phyloP scores from a whole-genome alignment of 2,888 invertebrate species.

The Phaedon cochleariae region DNA sequence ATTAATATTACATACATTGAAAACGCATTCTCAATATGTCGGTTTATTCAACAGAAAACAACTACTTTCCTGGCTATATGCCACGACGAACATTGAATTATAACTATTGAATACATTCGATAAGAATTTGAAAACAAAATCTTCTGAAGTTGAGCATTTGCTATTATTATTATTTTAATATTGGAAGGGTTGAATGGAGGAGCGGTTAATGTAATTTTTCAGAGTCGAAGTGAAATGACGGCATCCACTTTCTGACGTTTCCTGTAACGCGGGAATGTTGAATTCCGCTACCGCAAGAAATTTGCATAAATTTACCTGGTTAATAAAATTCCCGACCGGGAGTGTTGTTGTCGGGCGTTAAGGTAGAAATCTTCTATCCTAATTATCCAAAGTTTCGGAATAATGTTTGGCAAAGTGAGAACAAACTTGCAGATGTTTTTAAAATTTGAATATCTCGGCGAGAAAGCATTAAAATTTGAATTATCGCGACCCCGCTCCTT shows the following conservation, averaged over 20 bases:
- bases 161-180: neutral
- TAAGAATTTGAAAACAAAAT: no score
- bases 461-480: slow-evolving; percentile 41
- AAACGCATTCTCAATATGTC: no score
- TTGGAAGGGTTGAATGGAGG: neutral
- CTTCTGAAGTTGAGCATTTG: no score
- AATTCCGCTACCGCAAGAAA: slow-evolving; percentile 28
- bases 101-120: no score
- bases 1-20: no score
- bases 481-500: slow-evolving; percentile 34
- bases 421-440: slow-evolving; percentile 43
- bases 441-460: slow-evolving; percentile 44
- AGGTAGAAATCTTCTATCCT: slow-evolving; percentile 34
- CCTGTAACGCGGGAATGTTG: neutral
- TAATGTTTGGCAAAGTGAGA: slow-evolving; percentile 44
- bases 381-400: slow-evolving; percentile 45
- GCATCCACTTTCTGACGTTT: neutral
- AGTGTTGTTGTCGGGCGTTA: slow-evolving; percentile 35
- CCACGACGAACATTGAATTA: no score
- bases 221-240: neutral
- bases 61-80: no score
- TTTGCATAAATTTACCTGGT: slow-evolving; percentile 39
- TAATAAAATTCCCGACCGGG: slow-evolving; percentile 37
- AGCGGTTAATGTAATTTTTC: neutral
- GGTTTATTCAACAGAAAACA: no score